phyloP scores from a whole-genome alignment of 2,797 vertebrate genomes.

The Oreortyx pictus region DNA sequence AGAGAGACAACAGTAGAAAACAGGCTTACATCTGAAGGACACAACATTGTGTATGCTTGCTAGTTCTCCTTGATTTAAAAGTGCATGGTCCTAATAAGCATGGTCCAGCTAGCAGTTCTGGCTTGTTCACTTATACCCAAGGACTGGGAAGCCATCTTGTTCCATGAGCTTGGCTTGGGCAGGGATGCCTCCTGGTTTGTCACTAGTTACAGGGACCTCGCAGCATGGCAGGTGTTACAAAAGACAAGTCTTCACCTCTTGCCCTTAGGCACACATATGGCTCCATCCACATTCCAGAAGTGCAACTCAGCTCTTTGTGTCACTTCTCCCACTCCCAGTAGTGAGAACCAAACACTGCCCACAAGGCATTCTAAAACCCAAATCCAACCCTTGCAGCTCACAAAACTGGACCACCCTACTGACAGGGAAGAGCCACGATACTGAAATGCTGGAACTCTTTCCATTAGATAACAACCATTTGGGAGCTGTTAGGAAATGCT shows the following conservation, averaged over 20 bases:
- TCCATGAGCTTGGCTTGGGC: background rate
- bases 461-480: rapidly evolving
- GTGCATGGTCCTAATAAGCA: background rate
- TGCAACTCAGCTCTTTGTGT: background rate
- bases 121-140: background rate
- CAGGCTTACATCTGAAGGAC: background rate
- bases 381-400: background rate
- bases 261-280: background rate
- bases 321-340: background rate
- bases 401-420: background rate
- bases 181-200: background rate
- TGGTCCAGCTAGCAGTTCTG: background rate
- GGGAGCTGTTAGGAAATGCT: background rate
- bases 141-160: background rate
- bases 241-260: background rate
- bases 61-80: background rate
- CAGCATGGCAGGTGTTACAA: rapidly evolving
- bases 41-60: background rate
- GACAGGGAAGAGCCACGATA: background rate
- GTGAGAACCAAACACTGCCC: background rate
- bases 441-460: background rate
- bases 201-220: background rate
- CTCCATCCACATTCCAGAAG: background rate
- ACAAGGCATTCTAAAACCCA: background rate
- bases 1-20: background rate